Evolutionary conservation across 2,113 vertebrate genomes (phyloP).

Genomic region (Vombatus ursinus): DNA sequence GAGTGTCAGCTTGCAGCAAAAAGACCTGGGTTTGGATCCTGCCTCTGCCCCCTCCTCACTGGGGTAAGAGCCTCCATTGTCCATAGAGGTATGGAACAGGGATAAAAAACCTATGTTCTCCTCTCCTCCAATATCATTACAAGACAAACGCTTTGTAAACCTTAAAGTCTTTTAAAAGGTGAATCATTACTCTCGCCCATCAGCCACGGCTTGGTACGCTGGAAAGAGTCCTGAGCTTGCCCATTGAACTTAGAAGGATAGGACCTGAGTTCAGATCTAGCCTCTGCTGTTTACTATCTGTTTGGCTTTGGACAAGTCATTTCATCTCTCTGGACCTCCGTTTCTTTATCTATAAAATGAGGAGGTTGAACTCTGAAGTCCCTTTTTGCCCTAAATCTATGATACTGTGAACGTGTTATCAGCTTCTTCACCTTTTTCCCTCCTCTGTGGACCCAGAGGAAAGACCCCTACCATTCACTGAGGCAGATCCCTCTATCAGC

Average conservation of each 20-base stretch:
- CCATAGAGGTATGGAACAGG: too few relatives aligned
- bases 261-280: not conserved
- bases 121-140: not conserved
- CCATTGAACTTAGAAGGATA: not conserved
- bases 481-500: not conserved
- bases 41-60: not conserved
- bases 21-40: not conserved
- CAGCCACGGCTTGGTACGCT: not conserved
- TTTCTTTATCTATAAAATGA: not conserved
- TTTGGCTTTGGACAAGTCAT: not conserved
- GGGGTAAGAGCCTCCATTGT: not conserved
- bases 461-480: not conserved
- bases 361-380: not conserved
- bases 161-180: not conserved
- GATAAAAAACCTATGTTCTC: not conserved
- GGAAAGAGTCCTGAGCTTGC: not conserved
- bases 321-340: not conserved
- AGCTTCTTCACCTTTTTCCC: not conserved
- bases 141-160: not conserved
- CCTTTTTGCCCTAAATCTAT: not conserved
- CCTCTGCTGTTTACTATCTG: not conserved
- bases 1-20: not conserved
- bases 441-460: not conserved
- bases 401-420: not conserved
- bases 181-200: not conserved